These are phyloP conservation scores for Sisyra nigra DNA, from an alignment of 2,888 invertebrate species.

Conservation along the genomic window DNA sequence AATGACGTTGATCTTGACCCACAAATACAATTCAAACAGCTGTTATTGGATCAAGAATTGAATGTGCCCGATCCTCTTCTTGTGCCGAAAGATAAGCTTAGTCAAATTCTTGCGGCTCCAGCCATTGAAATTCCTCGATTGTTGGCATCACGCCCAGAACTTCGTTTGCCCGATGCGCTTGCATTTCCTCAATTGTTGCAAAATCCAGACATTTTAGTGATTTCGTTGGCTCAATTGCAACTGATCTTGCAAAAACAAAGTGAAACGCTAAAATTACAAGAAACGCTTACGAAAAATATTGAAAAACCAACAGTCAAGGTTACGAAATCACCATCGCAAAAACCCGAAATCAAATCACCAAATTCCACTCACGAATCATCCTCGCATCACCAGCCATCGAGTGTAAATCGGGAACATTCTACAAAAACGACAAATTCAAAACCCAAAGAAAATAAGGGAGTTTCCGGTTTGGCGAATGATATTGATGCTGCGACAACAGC, in stretches of 20 bases:
- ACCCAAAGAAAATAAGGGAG: constrained; percentile 9
- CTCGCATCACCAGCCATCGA: not conserved
- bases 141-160: constrained; percentile 51
- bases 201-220: constrained; percentile 63
- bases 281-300: constrained; percentile 16
- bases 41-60: constrained; percentile 47
- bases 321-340: constrained; percentile 18
- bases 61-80: constrained; percentile 68
- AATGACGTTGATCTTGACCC: constrained; percentile 39
- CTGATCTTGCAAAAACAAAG: constrained; percentile 39
- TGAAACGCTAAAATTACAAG: constrained; percentile 18
- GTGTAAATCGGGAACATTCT: constrained; percentile 5
- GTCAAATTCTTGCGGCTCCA: constrained; percentile 52
- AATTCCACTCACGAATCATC: constrained; percentile 1
- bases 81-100: constrained; percentile 60
- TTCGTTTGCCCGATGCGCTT: constrained; percentile 56
- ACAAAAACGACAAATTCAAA: constrained; percentile 8
- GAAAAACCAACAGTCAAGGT: constrained; percentile 13
- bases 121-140: constrained; percentile 62
- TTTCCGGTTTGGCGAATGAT: constrained; percentile 35
- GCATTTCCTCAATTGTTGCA: constrained; percentile 53
- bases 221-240: constrained; percentile 58
- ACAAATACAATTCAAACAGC: constrained; percentile 50
- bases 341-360: constrained; percentile 9
- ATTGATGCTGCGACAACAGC: constrained; percentile 54